Percentiles rank a stretch among this genome's conserved stretches.
Conservation (phyloP, 2,113 vertebrate genomes). For the Psilopsiagon aymara region DNA sequence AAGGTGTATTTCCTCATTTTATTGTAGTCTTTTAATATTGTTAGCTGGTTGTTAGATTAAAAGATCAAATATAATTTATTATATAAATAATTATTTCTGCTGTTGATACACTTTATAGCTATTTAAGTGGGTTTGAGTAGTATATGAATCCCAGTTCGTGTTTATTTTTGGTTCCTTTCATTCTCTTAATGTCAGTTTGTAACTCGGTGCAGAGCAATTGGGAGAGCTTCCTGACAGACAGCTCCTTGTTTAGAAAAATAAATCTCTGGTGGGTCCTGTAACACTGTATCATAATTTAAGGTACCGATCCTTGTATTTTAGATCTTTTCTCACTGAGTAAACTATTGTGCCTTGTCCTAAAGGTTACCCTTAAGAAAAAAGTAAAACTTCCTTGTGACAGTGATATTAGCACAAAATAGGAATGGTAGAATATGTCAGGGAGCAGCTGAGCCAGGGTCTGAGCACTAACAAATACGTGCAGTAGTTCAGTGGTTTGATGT, state of each 20-base stretch:
- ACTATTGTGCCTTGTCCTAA: background rate
- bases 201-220: background rate
- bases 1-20: background rate
- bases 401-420: background rate
- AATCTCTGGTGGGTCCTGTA: background rate
- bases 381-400: background rate
- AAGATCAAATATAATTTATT: background rate
- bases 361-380: background rate
- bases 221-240: background rate
- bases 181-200: background rate
- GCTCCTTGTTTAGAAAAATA: background rate
- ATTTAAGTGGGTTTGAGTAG: background rate
- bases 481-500: background rate
- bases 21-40: background rate
- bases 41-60: background rate
- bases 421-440: background rate
- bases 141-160: accelerated
- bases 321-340: background rate
- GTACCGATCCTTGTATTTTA: background rate
- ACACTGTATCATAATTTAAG: background rate
- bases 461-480: background rate
- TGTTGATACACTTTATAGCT: accelerated
- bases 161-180: background rate
- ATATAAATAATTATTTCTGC: background rate
- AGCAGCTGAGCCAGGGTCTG: background rate